Conservation (phyloP, 1,140 invertebrate species). For the Polypedilum pembai region DNA sequence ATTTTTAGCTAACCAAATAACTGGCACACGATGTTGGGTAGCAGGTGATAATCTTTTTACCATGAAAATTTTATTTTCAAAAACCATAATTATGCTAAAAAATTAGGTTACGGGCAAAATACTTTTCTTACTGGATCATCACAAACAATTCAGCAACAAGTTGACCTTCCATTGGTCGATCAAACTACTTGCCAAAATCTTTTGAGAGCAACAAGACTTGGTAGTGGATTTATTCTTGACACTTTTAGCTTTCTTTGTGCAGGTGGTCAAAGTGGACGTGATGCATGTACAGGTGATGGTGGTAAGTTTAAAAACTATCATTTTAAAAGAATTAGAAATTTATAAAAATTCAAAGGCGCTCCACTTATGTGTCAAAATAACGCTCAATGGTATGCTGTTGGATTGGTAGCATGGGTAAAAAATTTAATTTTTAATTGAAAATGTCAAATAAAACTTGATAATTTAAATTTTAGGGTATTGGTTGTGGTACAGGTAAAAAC, state of each 20-base stretch:
- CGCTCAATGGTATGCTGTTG: background rate
- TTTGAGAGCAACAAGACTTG: constrained; percentile 56
- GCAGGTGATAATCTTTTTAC: constrained; percentile 43
- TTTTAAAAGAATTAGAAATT: background rate
- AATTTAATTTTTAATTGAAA: background rate
- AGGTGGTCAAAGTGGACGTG: constrained; percentile 65
- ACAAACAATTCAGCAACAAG: constrained; percentile 58
- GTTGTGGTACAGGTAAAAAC: constrained; percentile 50
- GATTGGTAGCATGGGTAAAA: background rate
- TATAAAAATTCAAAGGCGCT: background rate
- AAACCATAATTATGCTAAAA: too few species aligned
- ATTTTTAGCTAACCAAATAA: background rate
- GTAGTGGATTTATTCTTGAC: constrained; percentile 53
- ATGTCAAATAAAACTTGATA: background rate
- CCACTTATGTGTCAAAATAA: background rate
- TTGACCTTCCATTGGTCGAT: constrained; percentile 62
- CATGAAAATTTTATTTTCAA: too few species aligned
- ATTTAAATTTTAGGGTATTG: background rate
- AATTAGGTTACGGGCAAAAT: constrained; percentile 64
- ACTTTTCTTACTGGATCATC: constrained; percentile 57
- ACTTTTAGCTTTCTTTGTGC: constrained; percentile 65
- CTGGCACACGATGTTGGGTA: constrained; percentile 57
- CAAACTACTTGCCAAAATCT: constrained; percentile 53
- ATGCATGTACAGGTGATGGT: constrained; percentile 57
- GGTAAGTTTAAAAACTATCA: background rate